Evolutionary conservation across 2,888 invertebrate genomes (phyloP).

Genomic region (Hyposoter dolosus): DNA sequence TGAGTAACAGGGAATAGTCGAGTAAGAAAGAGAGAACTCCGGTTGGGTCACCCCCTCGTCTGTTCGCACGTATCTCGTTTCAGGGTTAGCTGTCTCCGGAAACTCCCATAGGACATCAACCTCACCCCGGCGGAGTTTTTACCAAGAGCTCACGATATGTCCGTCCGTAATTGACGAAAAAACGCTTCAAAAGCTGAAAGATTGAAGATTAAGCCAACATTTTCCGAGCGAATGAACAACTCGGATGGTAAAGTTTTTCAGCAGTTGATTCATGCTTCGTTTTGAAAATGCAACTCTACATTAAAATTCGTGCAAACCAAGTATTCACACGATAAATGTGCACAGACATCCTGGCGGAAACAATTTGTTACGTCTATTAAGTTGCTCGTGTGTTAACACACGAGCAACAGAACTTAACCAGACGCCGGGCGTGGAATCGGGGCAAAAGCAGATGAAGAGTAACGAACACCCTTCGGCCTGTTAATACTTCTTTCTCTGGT

Average conservation of each 20-base stretch:
- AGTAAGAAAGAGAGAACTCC: slow-evolving; percentile 44
- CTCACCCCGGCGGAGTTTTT: slow-evolving; percentile 47
- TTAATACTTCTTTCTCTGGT: too few relatives aligned
- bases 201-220: slow-evolving; percentile 5
- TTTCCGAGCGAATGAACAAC: background rate
- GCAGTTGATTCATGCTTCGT: background rate
- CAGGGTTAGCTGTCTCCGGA: slow-evolving; percentile 76
- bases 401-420: too few relatives aligned
- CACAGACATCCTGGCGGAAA: too few relatives aligned
- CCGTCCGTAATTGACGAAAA: slow-evolving; percentile 31
- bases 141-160: slow-evolving; percentile 47
- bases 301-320: background rate
- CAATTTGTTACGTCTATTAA: too few relatives aligned
- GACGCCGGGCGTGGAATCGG: too few relatives aligned
- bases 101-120: slow-evolving; percentile 67
- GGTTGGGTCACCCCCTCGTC: slow-evolving; percentile 47
- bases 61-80: slow-evolving; percentile 76
- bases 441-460: too few relatives aligned
- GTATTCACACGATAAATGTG: background rate
- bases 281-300: background rate
- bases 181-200: slow-evolving; percentile 13
- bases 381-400: too few relatives aligned
- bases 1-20: background rate
- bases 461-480: too few relatives aligned
- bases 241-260: background rate